Conservation (phyloP, 2,113 vertebrate genomes). For the Stigmatopora nigra region DNA sequence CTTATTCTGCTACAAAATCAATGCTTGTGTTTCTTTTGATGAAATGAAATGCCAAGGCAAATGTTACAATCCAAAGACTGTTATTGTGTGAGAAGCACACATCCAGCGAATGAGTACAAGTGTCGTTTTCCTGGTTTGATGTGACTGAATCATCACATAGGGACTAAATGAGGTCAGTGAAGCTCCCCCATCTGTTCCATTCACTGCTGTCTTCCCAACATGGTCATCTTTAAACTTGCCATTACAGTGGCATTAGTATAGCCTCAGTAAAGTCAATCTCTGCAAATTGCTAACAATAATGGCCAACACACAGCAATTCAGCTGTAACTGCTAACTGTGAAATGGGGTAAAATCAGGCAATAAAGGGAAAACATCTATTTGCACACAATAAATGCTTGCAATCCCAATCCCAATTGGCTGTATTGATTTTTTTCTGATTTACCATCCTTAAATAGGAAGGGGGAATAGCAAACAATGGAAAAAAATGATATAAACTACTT, state of each 20-base stretch:
- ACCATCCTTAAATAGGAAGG: slow-evolving; percentile 5
- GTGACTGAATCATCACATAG: slow-evolving; percentile 28
- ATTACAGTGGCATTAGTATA: slow-evolving; percentile 41
- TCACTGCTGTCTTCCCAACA: slow-evolving; percentile 31
- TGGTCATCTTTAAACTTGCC: slow-evolving; percentile 39
- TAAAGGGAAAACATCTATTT: slow-evolving; percentile 6
- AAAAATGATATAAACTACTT: neutral
- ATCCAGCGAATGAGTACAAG: slow-evolving; percentile 2
- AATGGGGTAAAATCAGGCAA: slow-evolving; percentile 3
- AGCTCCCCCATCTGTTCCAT: slow-evolving; percentile 30
- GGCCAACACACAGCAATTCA: slow-evolving; percentile 33
- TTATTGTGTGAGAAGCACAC: slow-evolving; percentile 6
- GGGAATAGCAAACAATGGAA: neutral
- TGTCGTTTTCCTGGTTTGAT: slow-evolving; percentile 9
- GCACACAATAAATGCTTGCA: slow-evolving; percentile 22
- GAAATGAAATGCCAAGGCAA: slow-evolving; percentile 10
- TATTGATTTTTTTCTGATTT: slow-evolving; percentile 8
- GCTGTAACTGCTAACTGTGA: slow-evolving; percentile 19
- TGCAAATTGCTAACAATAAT: slow-evolving; percentile 23
- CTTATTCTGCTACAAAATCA: slow-evolving; percentile 40
- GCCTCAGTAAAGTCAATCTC: slow-evolving; percentile 24
- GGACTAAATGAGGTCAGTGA: slow-evolving; percentile 47
- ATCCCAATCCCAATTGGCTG: slow-evolving; percentile 14
- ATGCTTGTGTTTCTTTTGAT: slow-evolving; percentile 32
- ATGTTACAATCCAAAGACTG: slow-evolving; percentile 15